Conservation (phyloP, 2,797 vertebrate species). For the Anomalospiza imberbis region DNA sequence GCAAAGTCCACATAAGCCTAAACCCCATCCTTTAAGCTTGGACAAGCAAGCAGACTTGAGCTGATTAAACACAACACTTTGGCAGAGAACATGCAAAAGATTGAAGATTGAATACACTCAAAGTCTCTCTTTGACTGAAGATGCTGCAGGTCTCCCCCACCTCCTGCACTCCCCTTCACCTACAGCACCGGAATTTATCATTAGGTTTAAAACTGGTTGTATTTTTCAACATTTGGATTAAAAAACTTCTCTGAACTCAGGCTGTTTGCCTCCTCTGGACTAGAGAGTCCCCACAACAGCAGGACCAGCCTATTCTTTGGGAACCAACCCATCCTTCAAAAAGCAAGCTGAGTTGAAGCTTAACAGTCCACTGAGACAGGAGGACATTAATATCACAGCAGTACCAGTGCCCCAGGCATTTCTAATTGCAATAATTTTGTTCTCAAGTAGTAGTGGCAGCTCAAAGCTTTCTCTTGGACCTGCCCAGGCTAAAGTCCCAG, state of each 20-base stretch:
- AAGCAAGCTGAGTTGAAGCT: neutral
- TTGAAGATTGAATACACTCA: neutral
- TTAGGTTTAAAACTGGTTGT: neutral
- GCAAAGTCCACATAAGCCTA: neutral
- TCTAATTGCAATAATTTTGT: neutral
- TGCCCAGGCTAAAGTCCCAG: neutral
- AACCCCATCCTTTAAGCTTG: neutral
- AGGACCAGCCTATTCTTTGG: neutral
- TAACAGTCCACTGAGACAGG: neutral
- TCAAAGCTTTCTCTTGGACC: neutral
- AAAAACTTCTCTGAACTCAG: neutral
- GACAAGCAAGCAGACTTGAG: neutral
- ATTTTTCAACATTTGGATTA: neutral
- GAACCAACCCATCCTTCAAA: neutral
- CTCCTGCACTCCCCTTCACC: neutral
- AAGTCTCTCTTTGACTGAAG: neutral
- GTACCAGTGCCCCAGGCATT: accelerated
- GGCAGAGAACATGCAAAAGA: neutral
- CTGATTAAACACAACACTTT: neutral
- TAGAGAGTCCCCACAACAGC: neutral
- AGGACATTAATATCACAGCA: neutral
- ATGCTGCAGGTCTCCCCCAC: accelerated
- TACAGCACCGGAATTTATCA: neutral
- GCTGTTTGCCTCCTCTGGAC: neutral
- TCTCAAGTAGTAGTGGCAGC: neutral